Evolutionary conservation across 2,113 vertebrate genomes (phyloP), one percentile per base, ranked within the genome.

Genomic region (Sorex fumeus): DNA sequence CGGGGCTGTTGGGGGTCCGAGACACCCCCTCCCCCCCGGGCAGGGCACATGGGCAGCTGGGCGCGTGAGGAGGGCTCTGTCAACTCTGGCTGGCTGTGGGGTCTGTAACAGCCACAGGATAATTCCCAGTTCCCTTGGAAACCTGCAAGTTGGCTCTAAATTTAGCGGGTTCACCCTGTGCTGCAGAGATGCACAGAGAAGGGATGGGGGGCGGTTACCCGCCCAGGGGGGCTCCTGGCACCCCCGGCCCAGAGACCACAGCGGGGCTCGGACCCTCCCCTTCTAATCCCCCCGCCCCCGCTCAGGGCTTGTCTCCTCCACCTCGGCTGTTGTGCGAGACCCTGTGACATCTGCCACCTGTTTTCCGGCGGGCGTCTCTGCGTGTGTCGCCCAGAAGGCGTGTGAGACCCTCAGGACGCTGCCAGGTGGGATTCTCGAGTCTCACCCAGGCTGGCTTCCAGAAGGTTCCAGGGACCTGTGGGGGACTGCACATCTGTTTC

Each of bases 121-220:
- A 93, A 97, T 95, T 96, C 95, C 95, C 93, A 93, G 96, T 97
- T 96, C 93, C 96, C 96, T 97, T 97, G 96, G 96, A 97, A 97
- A 96, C 96, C 95, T 93, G 94, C 88, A 84, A 94, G 93, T 95
- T 50, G 81, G 70, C 74, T 94, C 96, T 97, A 97, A 97, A 96
- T 96, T 95, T 97, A 97, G 96, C 92, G 87, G 62, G 81, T 87
- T 95, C 95, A 91, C 91, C 96, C 89, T 94, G 93, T 95, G 92
- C 77, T 3, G 34, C 74, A 81, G 94, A 94, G 85, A 82, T 95
- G 82, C 89, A 84, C 94, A 89, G 92, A 95, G 92, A 87, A 93
- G 90, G 67, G 86, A 79, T 75, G 91, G 87, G 88, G 69, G 86
- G 78, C 74, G 60, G 84, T 91, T 50, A 53, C 53, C 36, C 53